Percentiles rank a stretch among this genome's conserved stretches.
Evolutionary conservation across 2,888 invertebrate species (phyloP).

Genomic region (Archips xylosteana): DNA sequence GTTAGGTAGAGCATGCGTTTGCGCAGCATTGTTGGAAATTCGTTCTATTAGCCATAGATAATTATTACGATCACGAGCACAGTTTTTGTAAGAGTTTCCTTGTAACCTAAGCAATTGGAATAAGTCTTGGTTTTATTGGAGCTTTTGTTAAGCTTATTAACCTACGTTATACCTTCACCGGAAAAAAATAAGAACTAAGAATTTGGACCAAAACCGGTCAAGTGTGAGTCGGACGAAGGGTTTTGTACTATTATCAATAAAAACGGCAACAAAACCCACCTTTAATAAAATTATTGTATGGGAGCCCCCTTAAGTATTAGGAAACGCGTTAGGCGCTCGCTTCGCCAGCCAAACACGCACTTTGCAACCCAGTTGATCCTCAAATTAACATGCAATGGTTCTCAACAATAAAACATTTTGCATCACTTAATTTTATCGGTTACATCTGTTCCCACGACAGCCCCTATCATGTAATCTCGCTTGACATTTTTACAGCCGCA

Average conservation of each 20-base stretch:
- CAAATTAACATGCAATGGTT: conserved; percentile 4
- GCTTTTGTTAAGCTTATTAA: background rate
- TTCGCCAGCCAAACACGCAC: background rate
- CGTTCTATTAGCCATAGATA: conserved; percentile 7
- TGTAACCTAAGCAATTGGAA: background rate
- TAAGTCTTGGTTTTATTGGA: background rate
- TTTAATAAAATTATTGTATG: no score
- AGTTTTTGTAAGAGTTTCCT: background rate
- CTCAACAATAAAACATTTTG: conserved; percentile 14
- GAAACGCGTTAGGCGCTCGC: no score
- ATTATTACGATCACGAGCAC: conserved; percentile 2
- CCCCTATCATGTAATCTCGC: background rate
- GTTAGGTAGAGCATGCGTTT: background rate
- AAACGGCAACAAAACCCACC: no score
- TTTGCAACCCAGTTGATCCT: background rate
- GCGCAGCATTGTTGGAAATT: conserved; percentile 23
- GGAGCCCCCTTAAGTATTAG: no score
- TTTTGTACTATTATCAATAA: no score
- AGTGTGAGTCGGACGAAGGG: no score
- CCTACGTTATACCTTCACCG: no score
- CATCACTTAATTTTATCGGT: background rate
- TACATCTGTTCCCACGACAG: conserved; percentile 9
- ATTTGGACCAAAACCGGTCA: no score
- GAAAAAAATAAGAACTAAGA: no score
- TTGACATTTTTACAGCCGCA: conserved; percentile 28